phyloP scores from a whole-genome alignment of 2,797 vertebrate genomes.

The Lacerta agilis region DNA sequence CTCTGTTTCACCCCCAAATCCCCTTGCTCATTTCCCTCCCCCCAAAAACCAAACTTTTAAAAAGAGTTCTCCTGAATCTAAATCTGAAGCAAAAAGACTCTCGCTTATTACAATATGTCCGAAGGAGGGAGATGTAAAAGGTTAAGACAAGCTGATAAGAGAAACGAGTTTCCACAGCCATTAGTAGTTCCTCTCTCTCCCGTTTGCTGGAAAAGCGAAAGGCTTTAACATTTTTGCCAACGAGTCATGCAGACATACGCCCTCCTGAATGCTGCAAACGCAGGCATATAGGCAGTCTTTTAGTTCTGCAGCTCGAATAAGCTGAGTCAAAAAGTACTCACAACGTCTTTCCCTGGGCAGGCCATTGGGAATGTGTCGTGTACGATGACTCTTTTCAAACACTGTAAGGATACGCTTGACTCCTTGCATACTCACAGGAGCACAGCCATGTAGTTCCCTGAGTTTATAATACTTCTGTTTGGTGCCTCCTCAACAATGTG shows the following conservation, averaged over 20 bases:
- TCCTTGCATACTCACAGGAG: not conserved
- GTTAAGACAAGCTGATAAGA: not conserved
- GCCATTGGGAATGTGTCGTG: not conserved
- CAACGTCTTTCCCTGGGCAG: constrained; percentile 13
- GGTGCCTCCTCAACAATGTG: not conserved
- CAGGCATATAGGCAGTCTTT: not conserved
- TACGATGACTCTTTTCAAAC: not conserved
- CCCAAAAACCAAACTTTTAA: not conserved
- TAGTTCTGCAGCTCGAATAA: not conserved
- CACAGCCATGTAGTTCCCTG: accelerated
- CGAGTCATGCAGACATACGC: too few species aligned
- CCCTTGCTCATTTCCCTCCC: too few species aligned
- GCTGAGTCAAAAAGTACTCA: constrained; percentile 28
- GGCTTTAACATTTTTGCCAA: not conserved
- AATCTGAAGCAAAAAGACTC: not conserved
- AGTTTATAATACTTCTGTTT: constrained; percentile 13
- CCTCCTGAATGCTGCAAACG: not conserved
- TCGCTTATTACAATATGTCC: not conserved
- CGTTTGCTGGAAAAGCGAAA: not conserved
- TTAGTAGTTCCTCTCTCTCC: too few species aligned
- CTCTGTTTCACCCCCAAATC: not conserved
- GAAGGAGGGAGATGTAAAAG: not conserved
- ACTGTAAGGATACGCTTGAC: too few species aligned
- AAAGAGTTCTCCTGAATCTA: not conserved
- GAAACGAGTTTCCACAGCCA: not conserved